Evolutionary conservation across 2,888 invertebrate genomes (phyloP).

Genomic region (Tineola bisselliella): DNA sequence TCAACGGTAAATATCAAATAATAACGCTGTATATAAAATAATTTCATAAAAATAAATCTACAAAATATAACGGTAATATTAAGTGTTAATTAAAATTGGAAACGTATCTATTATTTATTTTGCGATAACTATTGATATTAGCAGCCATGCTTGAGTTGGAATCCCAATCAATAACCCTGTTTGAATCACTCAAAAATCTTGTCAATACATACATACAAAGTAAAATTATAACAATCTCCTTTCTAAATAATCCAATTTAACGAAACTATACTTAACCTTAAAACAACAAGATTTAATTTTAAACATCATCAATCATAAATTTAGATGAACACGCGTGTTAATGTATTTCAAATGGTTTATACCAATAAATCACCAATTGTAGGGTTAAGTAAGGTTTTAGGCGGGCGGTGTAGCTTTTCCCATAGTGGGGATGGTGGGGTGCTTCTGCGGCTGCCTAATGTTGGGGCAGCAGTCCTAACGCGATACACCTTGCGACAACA

Average conservation of each 20-base stretch:
- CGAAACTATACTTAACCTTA: not conserved
- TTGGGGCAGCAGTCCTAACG: slow-evolving; percentile 43
- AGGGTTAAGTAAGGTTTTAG: not conserved
- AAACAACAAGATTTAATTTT: not conserved
- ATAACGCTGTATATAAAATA: too few species aligned
- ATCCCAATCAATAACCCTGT: too few species aligned
- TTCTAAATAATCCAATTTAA: not conserved
- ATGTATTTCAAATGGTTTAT: not conserved
- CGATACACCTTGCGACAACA: slow-evolving; percentile 57
- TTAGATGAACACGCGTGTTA: not conserved
- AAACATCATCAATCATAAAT: not conserved
- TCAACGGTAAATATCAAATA: too few species aligned
- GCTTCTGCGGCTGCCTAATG: slow-evolving; percentile 17
- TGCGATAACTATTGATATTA: too few species aligned
- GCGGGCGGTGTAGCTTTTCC: slow-evolving; percentile 3
- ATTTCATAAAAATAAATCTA: too few species aligned
- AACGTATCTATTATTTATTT: too few species aligned
- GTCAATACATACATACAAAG: too few species aligned
- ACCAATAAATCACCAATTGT: not conserved
- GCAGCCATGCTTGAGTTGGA: too few species aligned
- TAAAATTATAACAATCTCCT: not conserved
- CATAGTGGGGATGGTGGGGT: slow-evolving; percentile 15
- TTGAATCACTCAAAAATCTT: too few species aligned
- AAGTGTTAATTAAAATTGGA: too few species aligned
- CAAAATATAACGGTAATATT: too few species aligned